Evolutionary conservation across 2,797 vertebrate species (phyloP).

Genomic region (Notoglanidium macrostoma): DNA sequence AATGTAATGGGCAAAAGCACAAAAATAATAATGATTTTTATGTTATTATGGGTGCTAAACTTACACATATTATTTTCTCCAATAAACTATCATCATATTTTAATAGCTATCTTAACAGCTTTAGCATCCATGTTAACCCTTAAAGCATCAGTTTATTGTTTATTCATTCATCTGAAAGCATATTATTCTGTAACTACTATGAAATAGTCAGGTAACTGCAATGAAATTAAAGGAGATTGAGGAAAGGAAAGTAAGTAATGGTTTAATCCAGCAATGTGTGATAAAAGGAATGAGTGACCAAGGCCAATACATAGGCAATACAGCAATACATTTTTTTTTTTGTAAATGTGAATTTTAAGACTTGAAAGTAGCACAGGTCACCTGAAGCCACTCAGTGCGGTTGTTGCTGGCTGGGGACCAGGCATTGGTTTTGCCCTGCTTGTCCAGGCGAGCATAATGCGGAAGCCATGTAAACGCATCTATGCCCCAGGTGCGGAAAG

Average conservation of each 20-base stretch:
- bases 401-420: constrained; percentile 85
- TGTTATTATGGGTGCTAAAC: not conserved
- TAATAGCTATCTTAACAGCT: too few relatives aligned
- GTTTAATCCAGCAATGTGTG: not conserved
- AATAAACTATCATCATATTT: too few relatives aligned
- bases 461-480: constrained; percentile 91
- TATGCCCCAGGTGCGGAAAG: constrained; percentile 89
- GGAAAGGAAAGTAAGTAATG: not conserved
- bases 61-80: not conserved
- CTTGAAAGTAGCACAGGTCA: constrained; percentile 54
- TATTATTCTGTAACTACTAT: not conserved
- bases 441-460: constrained; percentile 88
- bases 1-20: not conserved
- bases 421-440: constrained; percentile 91
- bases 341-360: not conserved
- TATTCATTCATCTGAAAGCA: not conserved
- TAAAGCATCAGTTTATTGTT: not conserved
- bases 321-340: not conserved
- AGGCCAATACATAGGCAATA: not conserved
- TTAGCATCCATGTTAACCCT: not conserved
- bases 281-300: not conserved
- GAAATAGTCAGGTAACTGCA: not conserved
- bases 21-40: not conserved
- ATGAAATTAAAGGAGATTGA: not conserved
- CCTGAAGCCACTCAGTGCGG: constrained; percentile 92